Evolutionary conservation across 2,113 vertebrate genomes (phyloP), one percentile per base, ranked within the genome.

Genomic region (Sebastes fasciatus): DNA sequence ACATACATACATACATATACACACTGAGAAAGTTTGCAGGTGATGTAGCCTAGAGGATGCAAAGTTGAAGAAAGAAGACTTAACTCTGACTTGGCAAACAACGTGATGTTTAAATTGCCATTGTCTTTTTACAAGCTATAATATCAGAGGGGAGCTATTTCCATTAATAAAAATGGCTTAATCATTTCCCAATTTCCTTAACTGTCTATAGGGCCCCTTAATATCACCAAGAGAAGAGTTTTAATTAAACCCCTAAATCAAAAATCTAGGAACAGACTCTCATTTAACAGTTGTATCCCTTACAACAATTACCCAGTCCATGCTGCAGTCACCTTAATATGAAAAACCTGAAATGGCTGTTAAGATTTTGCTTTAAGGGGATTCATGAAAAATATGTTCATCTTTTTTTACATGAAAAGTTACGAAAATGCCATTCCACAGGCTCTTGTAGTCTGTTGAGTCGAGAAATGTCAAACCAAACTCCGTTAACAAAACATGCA

Each of bases 381-480:
- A 52, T 70, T 6, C 1, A 11, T 43, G 2, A 16, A 0, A 46
- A 51, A 23, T 3, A 12, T 69, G 16, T 40, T 74, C 6, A 57
- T 19, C 54, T 26, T 21, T 6, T 23, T 57, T 42, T 4, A 21
- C 23, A 23, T 19, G 40, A 7, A 61, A 69, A 75, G 5, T 8
- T 10, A 42, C 23, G 19, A 74, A 23, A 57, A 40, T 61, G 19
- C 21, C 12, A 13, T 12, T 67, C 14, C 4, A 19, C 13, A 55
- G 21, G 11, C 34, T 13, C 17, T 17, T 21, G 23, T 7, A 21
- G 11, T 6, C 8, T 21, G 10, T 1, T 1, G 62, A 55, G 23
- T n/a, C 9, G 23, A 46, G 21, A 21, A 10, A n/a, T 5, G 9
- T 34, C 5, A 7, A 58, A 66, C 84, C 55, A 61, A 70, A 89